A percentile compares a stretch with the other conserved stretches of the same genome.
phyloP scores from a whole-genome alignment of 2,888 invertebrate species.

The Incurvaria masculella region DNA sequence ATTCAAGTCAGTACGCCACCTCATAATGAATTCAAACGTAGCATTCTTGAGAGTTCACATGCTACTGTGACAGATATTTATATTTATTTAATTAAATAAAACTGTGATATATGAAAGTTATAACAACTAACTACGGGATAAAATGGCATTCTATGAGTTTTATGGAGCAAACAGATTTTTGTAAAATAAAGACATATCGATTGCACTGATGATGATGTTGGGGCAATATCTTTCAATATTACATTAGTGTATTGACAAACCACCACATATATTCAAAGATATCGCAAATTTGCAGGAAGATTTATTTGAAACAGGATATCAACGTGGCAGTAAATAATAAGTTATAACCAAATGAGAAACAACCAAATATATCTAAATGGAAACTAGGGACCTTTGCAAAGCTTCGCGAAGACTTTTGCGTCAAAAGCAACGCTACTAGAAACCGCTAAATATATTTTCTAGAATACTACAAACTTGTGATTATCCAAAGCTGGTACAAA shows the following conservation, averaged over 20 bases:
- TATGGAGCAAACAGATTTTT: too few relatives aligned
- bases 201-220: too few relatives aligned
- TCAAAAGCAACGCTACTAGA: conserved; percentile 28
- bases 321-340: conserved; percentile 15
- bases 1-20: background rate
- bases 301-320: too few relatives aligned
- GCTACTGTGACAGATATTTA: background rate
- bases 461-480: background rate
- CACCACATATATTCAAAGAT: conserved; percentile 10
- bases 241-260: background rate
- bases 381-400: conserved; percentile 23
- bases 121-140: background rate
- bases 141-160: background rate
- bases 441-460: background rate
- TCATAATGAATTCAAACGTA: background rate
- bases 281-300: too few relatives aligned
- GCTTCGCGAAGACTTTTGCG: conserved; percentile 32
- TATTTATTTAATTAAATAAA: background rate
- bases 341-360: conserved; percentile 17
- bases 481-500: conserved; percentile 18
- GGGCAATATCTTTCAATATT: background rate
- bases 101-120: background rate
- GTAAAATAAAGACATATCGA: too few relatives aligned
- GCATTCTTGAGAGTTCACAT: background rate
- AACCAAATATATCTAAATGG: conserved; percentile 19